These are phyloP conservation scores for Drosophila seclusa DNA, from an alignment of 2,888 invertebrate species.

Conservation along the genomic window DNA sequence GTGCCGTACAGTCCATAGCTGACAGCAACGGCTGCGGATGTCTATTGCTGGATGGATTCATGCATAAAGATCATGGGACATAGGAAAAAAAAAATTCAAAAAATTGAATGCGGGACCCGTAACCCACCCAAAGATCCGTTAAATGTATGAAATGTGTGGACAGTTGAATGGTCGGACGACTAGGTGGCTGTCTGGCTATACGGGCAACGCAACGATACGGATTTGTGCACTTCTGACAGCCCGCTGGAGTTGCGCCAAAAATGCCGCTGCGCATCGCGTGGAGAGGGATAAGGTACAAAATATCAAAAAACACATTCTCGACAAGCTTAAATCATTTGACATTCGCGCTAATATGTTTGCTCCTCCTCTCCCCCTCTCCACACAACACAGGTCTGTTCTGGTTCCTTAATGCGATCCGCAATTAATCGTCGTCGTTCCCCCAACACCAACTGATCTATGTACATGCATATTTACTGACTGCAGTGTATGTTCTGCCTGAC, in stretches of 20 bases:
- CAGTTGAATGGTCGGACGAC: constrained; percentile 34
- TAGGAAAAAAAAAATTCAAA: not conserved
- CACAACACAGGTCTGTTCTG: not conserved
- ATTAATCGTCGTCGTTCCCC: constrained; percentile 38
- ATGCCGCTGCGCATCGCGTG: constrained; percentile 49
- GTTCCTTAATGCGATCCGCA: constrained; percentile 26
- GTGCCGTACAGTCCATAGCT: constrained; percentile 44
- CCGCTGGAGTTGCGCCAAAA: constrained; percentile 73
- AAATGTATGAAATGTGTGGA: constrained; percentile 24
- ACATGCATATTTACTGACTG: not conserved
- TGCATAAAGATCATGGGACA: constrained; percentile 6
- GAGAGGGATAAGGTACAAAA: not conserved
- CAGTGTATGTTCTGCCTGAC: constrained; percentile 10
- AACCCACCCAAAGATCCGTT: not conserved
- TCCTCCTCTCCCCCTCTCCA: not conserved
- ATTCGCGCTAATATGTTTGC: constrained; percentile 40
- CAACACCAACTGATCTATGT: not conserved
- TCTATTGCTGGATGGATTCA: constrained; percentile 49
- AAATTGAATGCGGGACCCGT: not conserved
- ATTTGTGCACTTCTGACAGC: constrained; percentile 72
- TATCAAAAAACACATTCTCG: not conserved
- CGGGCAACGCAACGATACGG: constrained; percentile 52
- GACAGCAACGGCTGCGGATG: constrained; percentile 58
- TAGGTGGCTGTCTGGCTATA: constrained; percentile 19
- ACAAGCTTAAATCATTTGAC: constrained; percentile 50